phyloP scores from a whole-genome alignment of 2,888 invertebrate genomes.

The Ptychoptera albimana region DNA sequence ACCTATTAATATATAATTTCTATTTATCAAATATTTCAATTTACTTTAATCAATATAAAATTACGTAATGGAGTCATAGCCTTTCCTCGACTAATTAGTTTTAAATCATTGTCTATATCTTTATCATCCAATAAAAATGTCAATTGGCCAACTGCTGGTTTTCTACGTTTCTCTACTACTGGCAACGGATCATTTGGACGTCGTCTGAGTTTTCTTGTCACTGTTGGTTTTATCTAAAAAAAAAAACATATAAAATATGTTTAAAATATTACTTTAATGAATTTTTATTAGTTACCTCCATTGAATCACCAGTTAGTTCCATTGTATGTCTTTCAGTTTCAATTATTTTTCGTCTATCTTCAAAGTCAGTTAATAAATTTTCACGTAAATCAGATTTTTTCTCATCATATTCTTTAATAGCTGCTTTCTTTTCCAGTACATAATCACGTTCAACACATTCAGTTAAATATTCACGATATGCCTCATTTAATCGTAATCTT shows the following conservation, averaged over 20 bases:
- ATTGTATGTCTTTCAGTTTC: conserved; percentile 77
- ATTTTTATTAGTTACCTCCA: conserved; percentile 39
- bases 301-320: conserved; percentile 79
- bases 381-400: conserved; percentile 78
- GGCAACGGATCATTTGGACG: conserved; percentile 90
- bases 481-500: conserved; percentile 57
- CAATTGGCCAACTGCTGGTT: conserved; percentile 71
- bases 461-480: conserved; percentile 63
- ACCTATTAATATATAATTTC: not conserved
- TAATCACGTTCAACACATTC: conserved; percentile 82
- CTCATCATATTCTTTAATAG: conserved; percentile 86
- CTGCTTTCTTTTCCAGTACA: conserved; percentile 71
- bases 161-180: conserved; percentile 70
- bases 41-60: conserved; percentile 19
- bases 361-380: conserved; percentile 76
- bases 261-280: not conserved
- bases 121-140: conserved; percentile 78
- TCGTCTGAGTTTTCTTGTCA: conserved; percentile 80
- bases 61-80: conserved; percentile 36
- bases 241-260: conserved; percentile 5
- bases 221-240: conserved; percentile 72
- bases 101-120: conserved; percentile 74
- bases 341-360: conserved; percentile 78
- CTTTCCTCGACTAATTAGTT: conserved; percentile 53
- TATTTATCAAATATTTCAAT: conserved; percentile 3